phyloP scores from a whole-genome alignment of 1,140 invertebrate genomes.

The Glossosoma conforme region DNA sequence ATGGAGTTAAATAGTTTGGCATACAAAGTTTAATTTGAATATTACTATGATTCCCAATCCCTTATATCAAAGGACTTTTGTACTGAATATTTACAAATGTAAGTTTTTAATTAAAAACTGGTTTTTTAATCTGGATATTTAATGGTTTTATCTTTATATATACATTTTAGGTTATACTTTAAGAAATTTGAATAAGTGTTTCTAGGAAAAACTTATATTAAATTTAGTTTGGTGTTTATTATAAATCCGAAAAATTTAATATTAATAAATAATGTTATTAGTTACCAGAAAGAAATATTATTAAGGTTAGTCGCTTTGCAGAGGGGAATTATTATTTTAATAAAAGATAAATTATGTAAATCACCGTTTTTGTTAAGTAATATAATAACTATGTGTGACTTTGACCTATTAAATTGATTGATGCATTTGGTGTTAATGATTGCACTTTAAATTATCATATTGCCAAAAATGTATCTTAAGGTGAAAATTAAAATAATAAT shows the following conservation, averaged over 20 bases:
- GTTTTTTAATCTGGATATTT: no score
- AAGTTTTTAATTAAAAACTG: no score
- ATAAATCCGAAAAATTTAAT: conserved; percentile 2
- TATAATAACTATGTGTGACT: conserved; percentile 17
- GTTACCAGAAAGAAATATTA: not conserved
- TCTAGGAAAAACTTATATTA: no score
- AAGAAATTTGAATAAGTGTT: no score
- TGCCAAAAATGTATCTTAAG: conserved; percentile 15
- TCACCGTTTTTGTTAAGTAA: conserved; percentile 8
- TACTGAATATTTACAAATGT: no score
- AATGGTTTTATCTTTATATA: no score
- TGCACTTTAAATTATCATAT: conserved; percentile 25
- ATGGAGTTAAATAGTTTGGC: no score
- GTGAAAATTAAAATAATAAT: conserved; percentile 4
- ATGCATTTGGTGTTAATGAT: conserved; percentile 27
- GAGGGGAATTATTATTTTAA: conserved; percentile 14
- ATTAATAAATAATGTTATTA: not conserved
- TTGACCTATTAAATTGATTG: conserved; percentile 15
- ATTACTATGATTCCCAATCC: no score
- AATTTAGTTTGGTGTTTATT: no score
- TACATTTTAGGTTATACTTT: no score
- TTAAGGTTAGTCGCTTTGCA: not conserved
- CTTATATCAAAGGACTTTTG: no score
- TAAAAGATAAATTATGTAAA: conserved; percentile 9
- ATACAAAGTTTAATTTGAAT: no score